These are phyloP conservation scores for Drosophila equinoxialis DNA, from an alignment of 1,140 invertebrate genomes.

Conservation along the genomic window DNA sequence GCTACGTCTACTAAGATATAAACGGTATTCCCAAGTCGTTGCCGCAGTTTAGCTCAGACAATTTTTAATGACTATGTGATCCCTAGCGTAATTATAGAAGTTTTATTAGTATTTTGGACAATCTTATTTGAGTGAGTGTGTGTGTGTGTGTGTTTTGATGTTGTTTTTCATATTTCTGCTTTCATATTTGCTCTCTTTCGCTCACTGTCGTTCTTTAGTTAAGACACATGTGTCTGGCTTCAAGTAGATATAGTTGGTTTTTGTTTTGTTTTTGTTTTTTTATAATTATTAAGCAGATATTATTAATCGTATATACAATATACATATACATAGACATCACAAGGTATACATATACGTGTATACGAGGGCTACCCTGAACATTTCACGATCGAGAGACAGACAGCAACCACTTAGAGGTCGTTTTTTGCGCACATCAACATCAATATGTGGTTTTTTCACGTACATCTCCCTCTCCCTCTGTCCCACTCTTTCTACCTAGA, in stretches of 20 bases:
- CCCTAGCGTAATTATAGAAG: neutral
- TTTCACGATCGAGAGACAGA: neutral
- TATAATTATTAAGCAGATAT: neutral
- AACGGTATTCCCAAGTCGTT: neutral
- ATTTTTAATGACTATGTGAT: neutral
- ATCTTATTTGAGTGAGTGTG: neutral
- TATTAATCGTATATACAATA: neutral
- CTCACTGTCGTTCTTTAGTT: neutral
- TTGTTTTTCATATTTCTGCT: neutral
- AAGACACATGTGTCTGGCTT: neutral
- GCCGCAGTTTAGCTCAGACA: neutral
- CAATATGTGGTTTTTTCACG: neutral
- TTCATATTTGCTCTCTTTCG: neutral
- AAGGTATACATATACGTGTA: too few relatives aligned
- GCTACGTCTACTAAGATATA: neutral
- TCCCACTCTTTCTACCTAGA: too few relatives aligned
- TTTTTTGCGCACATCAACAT: neutral
- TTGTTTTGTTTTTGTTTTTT: neutral
- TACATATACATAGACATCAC: neutral
- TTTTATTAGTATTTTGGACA: conserved; percentile 6
- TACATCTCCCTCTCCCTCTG: too few relatives aligned
- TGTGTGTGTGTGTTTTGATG: neutral
- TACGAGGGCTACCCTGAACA: too few relatives aligned
- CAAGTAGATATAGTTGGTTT: conserved; percentile 1
- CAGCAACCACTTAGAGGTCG: neutral